phyloP scores from a whole-genome alignment of 2,888 invertebrate species.

The Cryptus viduatorius region DNA sequence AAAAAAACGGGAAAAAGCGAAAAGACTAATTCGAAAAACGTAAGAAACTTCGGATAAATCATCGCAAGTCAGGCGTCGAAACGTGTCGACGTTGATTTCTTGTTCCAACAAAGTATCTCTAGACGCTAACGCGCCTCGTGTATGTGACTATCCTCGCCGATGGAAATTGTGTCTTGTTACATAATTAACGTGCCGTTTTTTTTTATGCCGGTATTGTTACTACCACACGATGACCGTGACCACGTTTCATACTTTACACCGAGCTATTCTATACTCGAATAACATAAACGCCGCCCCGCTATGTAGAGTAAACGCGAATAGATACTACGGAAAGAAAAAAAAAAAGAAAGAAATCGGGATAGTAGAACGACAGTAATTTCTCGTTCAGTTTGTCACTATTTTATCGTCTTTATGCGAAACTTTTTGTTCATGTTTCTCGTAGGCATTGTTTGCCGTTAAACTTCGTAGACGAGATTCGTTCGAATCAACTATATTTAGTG shows the following conservation, averaged over 20 bases:
- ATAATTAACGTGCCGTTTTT: slow-evolving; percentile 52
- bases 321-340: background rate
- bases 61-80: slow-evolving; percentile 14
- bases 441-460: background rate
- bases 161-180: slow-evolving; percentile 45
- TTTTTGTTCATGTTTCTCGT: background rate
- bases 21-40: too few species aligned
- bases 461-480: background rate
- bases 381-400: background rate
- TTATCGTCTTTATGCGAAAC: background rate
- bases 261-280: background rate
- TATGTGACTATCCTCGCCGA: slow-evolving; percentile 19
- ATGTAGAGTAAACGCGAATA: slow-evolving; percentile 15
- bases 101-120: slow-evolving; percentile 27
- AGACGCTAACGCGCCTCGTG: background rate
- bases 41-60: background rate
- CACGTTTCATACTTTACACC: slow-evolving; percentile 18
- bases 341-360: background rate
- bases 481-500: too few species aligned
- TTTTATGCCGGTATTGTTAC: slow-evolving; percentile 25
- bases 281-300: background rate
- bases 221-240: slow-evolving; percentile 51
- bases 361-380: background rate
- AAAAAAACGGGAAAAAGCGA: background rate
- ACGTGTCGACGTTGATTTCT: slow-evolving; percentile 11